Conservation (phyloP, 2,113 vertebrate genomes). For the Cochlearius cochlearius region DNA sequence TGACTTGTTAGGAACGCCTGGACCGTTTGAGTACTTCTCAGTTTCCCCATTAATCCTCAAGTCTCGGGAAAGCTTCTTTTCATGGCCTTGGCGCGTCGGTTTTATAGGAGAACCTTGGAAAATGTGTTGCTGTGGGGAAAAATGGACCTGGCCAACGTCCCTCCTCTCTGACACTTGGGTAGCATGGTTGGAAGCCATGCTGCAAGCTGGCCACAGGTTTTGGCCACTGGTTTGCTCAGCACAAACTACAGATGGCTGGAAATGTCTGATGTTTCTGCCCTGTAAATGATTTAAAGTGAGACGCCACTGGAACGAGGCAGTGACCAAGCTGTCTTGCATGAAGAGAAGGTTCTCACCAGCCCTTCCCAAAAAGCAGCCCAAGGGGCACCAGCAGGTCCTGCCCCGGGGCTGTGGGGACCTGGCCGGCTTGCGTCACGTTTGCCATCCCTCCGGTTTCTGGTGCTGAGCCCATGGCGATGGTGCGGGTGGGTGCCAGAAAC, state of each 20-base stretch:
- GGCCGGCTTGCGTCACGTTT: neutral
- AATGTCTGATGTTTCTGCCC: neutral
- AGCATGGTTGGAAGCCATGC: neutral
- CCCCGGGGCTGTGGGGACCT: neutral
- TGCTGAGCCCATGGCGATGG: neutral
- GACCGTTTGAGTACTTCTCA: neutral
- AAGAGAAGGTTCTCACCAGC: neutral
- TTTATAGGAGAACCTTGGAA: conserved; percentile 38
- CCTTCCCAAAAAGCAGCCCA: neutral
- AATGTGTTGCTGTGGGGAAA: conserved; percentile 37
- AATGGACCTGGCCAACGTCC: neutral
- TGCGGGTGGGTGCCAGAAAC: neutral
- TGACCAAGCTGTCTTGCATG: accelerated
- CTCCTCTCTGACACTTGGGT: neutral
- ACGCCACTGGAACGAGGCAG: neutral
- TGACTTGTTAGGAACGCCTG: neutral
- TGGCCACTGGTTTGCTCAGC: neutral
- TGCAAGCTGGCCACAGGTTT: neutral
- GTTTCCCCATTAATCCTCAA: conserved; percentile 4
- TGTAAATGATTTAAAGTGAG: neutral
- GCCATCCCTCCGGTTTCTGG: neutral
- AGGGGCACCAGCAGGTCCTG: neutral
- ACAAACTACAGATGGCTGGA: neutral
- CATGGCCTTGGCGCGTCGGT: neutral
- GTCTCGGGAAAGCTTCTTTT: conserved; percentile 11